phyloP scores from a whole-genome alignment of 1,140 invertebrate genomes.

The Euwallacea similis region DNA sequence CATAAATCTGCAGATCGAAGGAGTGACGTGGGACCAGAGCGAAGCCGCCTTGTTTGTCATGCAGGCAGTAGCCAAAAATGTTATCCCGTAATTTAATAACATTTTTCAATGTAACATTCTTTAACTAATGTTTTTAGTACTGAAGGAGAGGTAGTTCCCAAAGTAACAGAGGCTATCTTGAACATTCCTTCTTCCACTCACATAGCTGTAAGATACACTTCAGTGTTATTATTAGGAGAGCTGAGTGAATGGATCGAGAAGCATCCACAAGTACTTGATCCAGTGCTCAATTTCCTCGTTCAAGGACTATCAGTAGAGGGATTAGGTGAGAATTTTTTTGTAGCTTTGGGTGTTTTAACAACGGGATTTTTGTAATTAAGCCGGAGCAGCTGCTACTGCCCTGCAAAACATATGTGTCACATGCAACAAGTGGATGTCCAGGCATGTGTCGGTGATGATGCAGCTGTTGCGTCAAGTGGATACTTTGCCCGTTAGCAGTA shows the following conservation, averaged over 20 bases:
- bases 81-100: conserved; percentile 80
- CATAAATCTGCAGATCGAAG: conserved; percentile 65
- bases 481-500: conserved; percentile 75
- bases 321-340: conserved; percentile 52
- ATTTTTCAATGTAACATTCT: conserved; percentile 15
- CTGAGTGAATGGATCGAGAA: conserved; percentile 94
- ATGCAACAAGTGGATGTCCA: conserved; percentile 77
- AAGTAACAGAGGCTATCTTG: conserved; percentile 89
- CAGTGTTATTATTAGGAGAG: conserved; percentile 87
- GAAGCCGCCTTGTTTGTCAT: conserved; percentile 97
- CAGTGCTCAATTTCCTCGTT: conserved; percentile 79
- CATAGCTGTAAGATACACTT: conserved; percentile 85
- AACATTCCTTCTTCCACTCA: conserved; percentile 83
- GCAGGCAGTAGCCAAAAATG: conserved; percentile 93
- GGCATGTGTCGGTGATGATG: conserved; percentile 79
- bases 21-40: conserved; percentile 84
- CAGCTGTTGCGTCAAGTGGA: conserved; percentile 80
- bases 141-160: conserved; percentile 89
- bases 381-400: conserved; percentile 75
- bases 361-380: conserved; percentile 42
- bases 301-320: conserved; percentile 71
- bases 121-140: conserved; percentile 63
- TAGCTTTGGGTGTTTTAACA: no score
- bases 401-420: conserved; percentile 74
- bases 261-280: conserved; percentile 79